phyloP scores from a whole-genome alignment of 2,888 invertebrate species.

The Dryobota labecula region DNA sequence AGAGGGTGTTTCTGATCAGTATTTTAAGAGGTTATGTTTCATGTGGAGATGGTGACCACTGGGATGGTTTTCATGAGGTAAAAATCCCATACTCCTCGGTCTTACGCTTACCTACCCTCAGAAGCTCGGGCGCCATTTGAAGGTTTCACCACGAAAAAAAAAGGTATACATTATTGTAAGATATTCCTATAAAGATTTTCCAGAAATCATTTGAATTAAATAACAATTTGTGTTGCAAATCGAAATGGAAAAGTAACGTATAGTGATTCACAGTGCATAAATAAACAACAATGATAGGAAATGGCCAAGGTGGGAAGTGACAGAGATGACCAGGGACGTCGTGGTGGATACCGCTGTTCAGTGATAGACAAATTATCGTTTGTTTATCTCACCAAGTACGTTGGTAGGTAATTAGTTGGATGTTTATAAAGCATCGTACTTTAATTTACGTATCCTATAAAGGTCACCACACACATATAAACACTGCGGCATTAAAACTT shows the following conservation, averaged over 20 bases:
- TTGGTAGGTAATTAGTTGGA: too few species aligned
- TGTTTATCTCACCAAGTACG: constrained; percentile 3
- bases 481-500: too few species aligned
- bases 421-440: not conserved
- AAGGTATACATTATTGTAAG: not conserved
- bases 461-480: not conserved
- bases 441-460: not conserved
- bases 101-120: too few species aligned
- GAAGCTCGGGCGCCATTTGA: too few species aligned
- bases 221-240: constrained; percentile 1
- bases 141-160: too few species aligned
- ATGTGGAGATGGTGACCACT: too few species aligned
- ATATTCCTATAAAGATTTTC: not conserved
- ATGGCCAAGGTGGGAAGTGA: constrained; percentile 52
- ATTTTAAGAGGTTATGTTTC: too few species aligned
- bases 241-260: constrained; percentile 6
- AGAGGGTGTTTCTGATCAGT: too few species aligned
- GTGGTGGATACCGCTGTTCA: constrained; percentile 31
- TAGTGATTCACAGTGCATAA: constrained; percentile 21
- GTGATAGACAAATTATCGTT: not conserved
- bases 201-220: not conserved
- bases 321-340: constrained; percentile 19
- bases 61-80: too few species aligned
- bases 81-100: too few species aligned
- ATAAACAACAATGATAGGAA: constrained; percentile 64